Evolutionary conservation across 2,888 invertebrate genomes (phyloP), one percentile per base, ranked within the genome.

Genomic region (Morpho helenor): DNA sequence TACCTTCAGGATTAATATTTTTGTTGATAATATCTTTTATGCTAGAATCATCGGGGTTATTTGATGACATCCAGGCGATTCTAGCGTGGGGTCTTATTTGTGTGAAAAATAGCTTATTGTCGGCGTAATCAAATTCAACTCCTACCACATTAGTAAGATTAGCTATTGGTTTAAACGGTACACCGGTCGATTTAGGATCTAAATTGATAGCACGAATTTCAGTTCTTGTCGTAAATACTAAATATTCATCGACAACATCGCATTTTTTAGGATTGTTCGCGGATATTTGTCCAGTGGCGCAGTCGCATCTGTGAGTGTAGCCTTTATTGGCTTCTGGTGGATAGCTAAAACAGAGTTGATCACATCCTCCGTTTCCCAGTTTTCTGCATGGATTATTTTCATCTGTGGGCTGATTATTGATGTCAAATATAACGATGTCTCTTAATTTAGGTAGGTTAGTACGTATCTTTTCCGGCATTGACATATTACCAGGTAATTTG

Each of bases 291-390:
- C 99, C 99, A 0, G 96, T 95, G 0, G 99, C 96, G 77, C 99
- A 99, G n/a, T 96, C 97, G 78, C 99, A 99, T 43, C 92, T 93
- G 67, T 93, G 94, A 52, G 91, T 91, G 39, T 90, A 78, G 2
- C 87, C 86, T 43, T 88, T 87, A n/a, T 84, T 79, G 0, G 90
- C 75, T 8, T 95, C 95, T 0, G 92, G 93, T 0, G 98, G 98
- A 74, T 95, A 95, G 48, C 98, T 96, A 83, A 99, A 99, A 80
- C 99, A 99, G 0, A 99, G 91, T 75, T 99, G 99, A 52, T 97
- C 96, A 78, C 99, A 99, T 10, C 95, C 96, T 0, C 96, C 96
- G 69, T 96, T 96, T 0, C 94, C 94, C 1, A 92, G 85, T 68
- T 93, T 92, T 16, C 93, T 91, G 73, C 97, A 98, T 0, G 97